Percentiles rank a stretch among this genome's conserved stretches.
phyloP scores from a whole-genome alignment of 2,888 invertebrate genomes.

The Oxystoma pomonae region DNA sequence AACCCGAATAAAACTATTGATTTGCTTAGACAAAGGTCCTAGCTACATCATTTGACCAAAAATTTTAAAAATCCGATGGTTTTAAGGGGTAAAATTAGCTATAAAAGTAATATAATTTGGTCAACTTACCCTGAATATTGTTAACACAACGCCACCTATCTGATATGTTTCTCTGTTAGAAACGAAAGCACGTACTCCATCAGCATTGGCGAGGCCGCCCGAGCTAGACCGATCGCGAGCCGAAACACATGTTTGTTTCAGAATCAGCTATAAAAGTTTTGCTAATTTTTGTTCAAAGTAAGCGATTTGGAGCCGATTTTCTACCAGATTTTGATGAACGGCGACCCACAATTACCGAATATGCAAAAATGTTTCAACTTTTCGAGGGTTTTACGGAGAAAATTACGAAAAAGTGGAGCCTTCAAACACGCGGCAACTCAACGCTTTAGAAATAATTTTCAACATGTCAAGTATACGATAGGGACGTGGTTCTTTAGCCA shows the following conservation, averaged over 20 bases:
- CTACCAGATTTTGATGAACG: slow-evolving; percentile 30
- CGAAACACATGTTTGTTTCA: slow-evolving; percentile 42
- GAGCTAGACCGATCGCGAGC: slow-evolving; percentile 37
- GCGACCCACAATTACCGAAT: slow-evolving; percentile 30
- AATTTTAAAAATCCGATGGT: slow-evolving; percentile 18
- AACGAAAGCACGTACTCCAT: slow-evolving; percentile 49
- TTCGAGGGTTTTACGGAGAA: slow-evolving; percentile 24
- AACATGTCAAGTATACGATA: slow-evolving; percentile 44
- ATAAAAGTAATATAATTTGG: slow-evolving; percentile 47
- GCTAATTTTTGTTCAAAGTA: slow-evolving; percentile 33
- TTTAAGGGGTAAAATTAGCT: slow-evolving; percentile 36
- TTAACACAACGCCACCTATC: slow-evolving; percentile 48
- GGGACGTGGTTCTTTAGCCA: slow-evolving; percentile 46
- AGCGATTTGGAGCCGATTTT: slow-evolving; percentile 32
- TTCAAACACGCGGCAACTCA: slow-evolving; percentile 34
- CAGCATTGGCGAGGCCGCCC: slow-evolving; percentile 38
- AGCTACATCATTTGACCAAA: slow-evolving; percentile 15
- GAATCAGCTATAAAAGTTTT: slow-evolving; percentile 41
- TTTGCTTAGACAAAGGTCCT: slow-evolving; percentile 13
- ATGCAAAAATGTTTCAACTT: slow-evolving; percentile 38
- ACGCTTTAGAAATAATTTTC: slow-evolving; percentile 43
- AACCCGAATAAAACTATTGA: slow-evolving; percentile 23
- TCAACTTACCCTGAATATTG: slow-evolving; percentile 47
- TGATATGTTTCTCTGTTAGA: slow-evolving; percentile 40
- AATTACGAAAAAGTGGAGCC: slow-evolving; percentile 27